phyloP scores from a whole-genome alignment of 2,113 vertebrate genomes.

The Egretta garzetta region DNA sequence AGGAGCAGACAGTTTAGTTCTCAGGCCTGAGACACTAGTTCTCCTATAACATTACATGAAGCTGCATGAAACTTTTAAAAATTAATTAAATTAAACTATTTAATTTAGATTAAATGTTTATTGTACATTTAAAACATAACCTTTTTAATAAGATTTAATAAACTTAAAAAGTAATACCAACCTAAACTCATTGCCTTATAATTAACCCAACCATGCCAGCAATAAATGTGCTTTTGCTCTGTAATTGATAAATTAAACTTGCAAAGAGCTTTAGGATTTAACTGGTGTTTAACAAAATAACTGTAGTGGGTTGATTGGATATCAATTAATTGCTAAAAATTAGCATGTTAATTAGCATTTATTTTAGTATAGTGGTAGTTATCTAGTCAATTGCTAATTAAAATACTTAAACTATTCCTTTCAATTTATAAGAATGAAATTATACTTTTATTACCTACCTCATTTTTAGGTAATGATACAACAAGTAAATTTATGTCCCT shows the following conservation, averaged over 20 bases:
- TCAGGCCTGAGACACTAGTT: background rate
- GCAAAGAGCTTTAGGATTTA: slow-evolving; percentile 51
- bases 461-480: slow-evolving; percentile 10
- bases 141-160: slow-evolving; percentile 28
- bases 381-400: slow-evolving; percentile 62
- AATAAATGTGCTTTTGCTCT: slow-evolving; percentile 39
- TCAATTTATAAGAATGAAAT: slow-evolving; percentile 22
- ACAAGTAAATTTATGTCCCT: slow-evolving; percentile 8
- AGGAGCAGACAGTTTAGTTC: background rate
- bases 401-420: slow-evolving; percentile 52
- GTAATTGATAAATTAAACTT: slow-evolving; percentile 67
- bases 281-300: slow-evolving; percentile 61
- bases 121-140: slow-evolving; percentile 44
- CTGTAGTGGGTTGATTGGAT: slow-evolving; percentile 50
- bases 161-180: slow-evolving; percentile 55
- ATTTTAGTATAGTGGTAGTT: slow-evolving; percentile 59
- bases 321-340: slow-evolving; percentile 72
- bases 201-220: slow-evolving; percentile 49
- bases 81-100: slow-evolving; percentile 50
- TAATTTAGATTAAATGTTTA: slow-evolving; percentile 66
- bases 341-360: slow-evolving; percentile 72
- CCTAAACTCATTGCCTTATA: slow-evolving; percentile 56
- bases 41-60: background rate
- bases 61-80: background rate
- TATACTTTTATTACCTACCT: slow-evolving; percentile 35